Evolutionary conservation across 2,113 vertebrate genomes (phyloP), one percentile per base, ranked within the genome.

Genomic region (Poecile atricapillus): DNA sequence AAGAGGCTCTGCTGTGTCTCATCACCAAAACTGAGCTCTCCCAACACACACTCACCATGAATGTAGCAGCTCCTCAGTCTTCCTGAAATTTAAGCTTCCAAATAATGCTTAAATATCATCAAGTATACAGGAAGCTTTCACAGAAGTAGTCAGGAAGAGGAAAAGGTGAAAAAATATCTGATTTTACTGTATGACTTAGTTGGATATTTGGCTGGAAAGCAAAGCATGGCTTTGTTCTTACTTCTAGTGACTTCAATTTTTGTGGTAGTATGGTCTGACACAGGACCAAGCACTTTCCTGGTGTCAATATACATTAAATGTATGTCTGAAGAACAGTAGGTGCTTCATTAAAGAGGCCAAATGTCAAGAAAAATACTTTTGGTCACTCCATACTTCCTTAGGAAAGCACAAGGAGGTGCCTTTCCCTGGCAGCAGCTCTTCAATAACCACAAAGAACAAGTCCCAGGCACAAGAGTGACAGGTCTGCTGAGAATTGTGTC

Each of bases 261-360:
- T 62, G 44, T 3, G 39, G 13, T 20, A 47, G 10, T 4, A 15
- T 5, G 11, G 68, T 11, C 33, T n/a, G 49, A 71, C 41, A 55
- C 1, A 2, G 0, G 22, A 30, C 23, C 27, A 28, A 41, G 39
- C 23, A 31, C 53, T 67, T 49, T 4, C 25, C 0, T 27, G 64
- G 35, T 77, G 59, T 33, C 30, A 76, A 10, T 14, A 31, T 3
- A 31, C 1, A 6, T 28, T 44, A 75, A 80, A 87, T 49, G 14
- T 15, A 21, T 1, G 3, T 10, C 37, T 60, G 64, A 59, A 59
- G 39, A 73, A 24, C 4, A 56, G 47, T 0, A 64, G 50, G 21
- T 70, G 43, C 56, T 16, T 85, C 46, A 85, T 7, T 65, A 30
- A 55, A 64, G 43, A 69, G 46, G 37, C 5, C 39, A 78, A 81